Evolutionary conservation across 2,113 vertebrate genomes (phyloP).

Genomic region (Onychostruthus taczanowskii): DNA sequence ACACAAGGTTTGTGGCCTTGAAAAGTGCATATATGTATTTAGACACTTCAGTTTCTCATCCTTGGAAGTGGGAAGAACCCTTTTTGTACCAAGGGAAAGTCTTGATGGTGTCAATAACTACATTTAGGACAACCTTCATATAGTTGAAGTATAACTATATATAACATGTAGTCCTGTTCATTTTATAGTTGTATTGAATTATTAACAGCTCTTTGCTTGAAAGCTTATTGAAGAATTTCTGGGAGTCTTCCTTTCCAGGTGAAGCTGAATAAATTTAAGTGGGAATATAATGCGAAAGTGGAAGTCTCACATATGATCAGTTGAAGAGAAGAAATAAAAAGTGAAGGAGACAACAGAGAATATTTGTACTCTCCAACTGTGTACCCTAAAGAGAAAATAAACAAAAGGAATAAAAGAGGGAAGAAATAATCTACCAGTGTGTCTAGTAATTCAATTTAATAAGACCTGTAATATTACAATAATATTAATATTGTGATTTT

Average conservation of each 20-base stretch:
- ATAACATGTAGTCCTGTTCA: background rate
- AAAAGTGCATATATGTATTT: background rate
- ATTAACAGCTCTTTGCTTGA: background rate
- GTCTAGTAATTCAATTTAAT: background rate
- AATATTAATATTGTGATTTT: background rate
- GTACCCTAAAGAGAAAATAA: background rate
- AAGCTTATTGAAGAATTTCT: background rate
- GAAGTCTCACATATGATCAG: background rate
- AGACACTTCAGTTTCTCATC: background rate
- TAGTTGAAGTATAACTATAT: background rate
- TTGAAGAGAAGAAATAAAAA: background rate
- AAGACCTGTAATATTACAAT: background rate
- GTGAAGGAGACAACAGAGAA: background rate
- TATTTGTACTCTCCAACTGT: background rate
- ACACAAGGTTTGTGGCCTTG: background rate
- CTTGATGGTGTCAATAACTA: background rate
- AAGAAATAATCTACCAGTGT: background rate
- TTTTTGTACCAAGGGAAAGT: background rate
- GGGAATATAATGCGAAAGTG: background rate
- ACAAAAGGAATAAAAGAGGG: background rate
- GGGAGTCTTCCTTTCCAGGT: background rate
- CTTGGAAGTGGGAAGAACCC: background rate
- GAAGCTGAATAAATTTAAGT: background rate
- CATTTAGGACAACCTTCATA: background rate
- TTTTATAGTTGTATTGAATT: background rate